phyloP scores from a whole-genome alignment of 2,888 invertebrate species.

The Ariolimax columbianus region DNA sequence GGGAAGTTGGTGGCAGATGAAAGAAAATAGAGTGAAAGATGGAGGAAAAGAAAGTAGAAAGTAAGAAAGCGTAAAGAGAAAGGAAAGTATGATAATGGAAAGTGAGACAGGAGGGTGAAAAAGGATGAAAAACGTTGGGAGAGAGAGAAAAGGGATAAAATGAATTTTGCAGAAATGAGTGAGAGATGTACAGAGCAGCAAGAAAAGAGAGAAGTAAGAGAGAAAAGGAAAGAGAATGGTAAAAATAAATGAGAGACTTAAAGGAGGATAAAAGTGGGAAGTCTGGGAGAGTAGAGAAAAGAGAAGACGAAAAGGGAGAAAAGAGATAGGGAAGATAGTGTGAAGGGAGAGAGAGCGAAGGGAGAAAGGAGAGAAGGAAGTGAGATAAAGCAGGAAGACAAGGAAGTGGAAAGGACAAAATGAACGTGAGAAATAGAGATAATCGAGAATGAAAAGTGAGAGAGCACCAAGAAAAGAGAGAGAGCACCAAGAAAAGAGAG shows the following conservation, averaged over 20 bases:
- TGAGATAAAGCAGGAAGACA: neutral
- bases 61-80: neutral
- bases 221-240: no score
- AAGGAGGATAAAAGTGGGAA: neutral
- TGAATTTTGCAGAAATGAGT: neutral
- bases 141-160: neutral
- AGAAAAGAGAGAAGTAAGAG: neutral
- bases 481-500: neutral
- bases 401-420: neutral
- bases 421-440: neutral
- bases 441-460: neutral
- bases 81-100: neutral
- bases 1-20: neutral
- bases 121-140: neutral
- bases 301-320: neutral
- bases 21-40: neutral
- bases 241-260: neutral
- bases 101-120: neutral
- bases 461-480: neutral
- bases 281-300: neutral
- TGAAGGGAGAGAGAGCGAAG: neutral
- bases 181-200: neutral
- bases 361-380: neutral
- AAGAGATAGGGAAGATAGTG: neutral
- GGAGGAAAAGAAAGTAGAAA: no score